Percentiles rank a stretch among this genome's conserved stretches.
Evolutionary conservation across 2,797 vertebrate genomes (phyloP).

Genomic region (Pipistrellus nathusii): DNA sequence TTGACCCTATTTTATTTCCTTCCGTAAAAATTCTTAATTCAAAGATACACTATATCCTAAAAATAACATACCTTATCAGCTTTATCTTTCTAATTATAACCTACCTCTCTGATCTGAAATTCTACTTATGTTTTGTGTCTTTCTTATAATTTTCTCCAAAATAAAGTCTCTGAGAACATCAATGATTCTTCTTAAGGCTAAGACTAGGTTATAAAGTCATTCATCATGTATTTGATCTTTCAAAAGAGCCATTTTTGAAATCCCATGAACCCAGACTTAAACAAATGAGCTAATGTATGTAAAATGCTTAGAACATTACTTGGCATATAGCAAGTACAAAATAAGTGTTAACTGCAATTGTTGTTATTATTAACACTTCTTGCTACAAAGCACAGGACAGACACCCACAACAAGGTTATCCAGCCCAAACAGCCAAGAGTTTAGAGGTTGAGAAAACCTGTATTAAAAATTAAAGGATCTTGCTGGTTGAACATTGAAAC

Average conservation of each 20-base stretch:
- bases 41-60: conserved; percentile 54
- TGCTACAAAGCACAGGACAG: not conserved
- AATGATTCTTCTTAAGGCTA: conserved; percentile 56
- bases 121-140: conserved; percentile 60
- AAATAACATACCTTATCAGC: conserved; percentile 70
- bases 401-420: not conserved
- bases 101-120: conserved; percentile 61
- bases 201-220: conserved; percentile 65
- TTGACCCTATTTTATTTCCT: conserved; percentile 68
- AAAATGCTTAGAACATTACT: conserved; percentile 49
- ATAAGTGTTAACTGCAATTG: not conserved
- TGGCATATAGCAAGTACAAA: conserved; percentile 22
- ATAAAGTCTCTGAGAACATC: conserved; percentile 70
- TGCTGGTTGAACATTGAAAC: not conserved
- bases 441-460: not conserved
- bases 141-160: conserved; percentile 74
- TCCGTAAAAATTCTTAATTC: conserved; percentile 59
- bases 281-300: conserved; percentile 36
- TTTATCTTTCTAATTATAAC: conserved; percentile 73
- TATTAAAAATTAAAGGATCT: not conserved
- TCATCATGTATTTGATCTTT: conserved; percentile 75
- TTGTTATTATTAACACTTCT: not conserved
- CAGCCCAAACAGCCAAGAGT: not conserved
- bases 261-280: conserved; percentile 53
- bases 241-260: conserved; percentile 53